phyloP scores from a whole-genome alignment of 2,888 invertebrate genomes.

The Agrilus mali region DNA sequence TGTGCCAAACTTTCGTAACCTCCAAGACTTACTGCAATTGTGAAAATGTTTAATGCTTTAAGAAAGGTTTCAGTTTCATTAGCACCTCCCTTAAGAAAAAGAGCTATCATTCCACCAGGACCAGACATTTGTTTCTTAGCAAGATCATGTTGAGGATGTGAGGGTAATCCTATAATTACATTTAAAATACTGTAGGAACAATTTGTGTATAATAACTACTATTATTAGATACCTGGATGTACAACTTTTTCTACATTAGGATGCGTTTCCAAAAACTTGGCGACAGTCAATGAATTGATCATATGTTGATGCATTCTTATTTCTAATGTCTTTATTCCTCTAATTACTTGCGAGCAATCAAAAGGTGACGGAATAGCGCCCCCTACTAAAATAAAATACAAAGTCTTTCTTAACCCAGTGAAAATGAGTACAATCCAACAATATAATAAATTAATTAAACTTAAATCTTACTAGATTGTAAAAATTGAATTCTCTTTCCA shows the following conservation, averaged over 20 bases:
- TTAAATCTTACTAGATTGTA: conserved; percentile 58
- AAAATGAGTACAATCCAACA: conserved; percentile 23
- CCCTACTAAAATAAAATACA: conserved; percentile 41
- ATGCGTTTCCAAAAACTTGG: conserved; percentile 62
- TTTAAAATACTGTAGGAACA: conserved; percentile 4
- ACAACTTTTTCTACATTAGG: too few relatives aligned
- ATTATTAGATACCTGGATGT: too few relatives aligned
- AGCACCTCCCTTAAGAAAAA: conserved; percentile 63
- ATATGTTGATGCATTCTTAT: conserved; percentile 78
- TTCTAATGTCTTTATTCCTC: conserved; percentile 78
- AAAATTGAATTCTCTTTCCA: conserved; percentile 53
- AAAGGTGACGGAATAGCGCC: conserved; percentile 87
- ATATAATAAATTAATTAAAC: too few relatives aligned
- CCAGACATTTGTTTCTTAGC: conserved; percentile 65
- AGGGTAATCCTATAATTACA: conserved; percentile 46
- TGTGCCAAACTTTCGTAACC: conserved; percentile 87
- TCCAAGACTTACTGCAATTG: conserved; percentile 80
- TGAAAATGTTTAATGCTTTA: conserved; percentile 61
- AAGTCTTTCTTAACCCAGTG: neutral
- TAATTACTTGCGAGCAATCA: conserved; percentile 80
- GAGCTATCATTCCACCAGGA: conserved; percentile 80
- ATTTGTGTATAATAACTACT: too few relatives aligned
- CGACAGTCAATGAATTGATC: conserved; percentile 59
- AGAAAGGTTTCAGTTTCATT: conserved; percentile 58
- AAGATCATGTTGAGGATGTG: conserved; percentile 70